Evolutionary conservation across 2,797 vertebrate genomes (phyloP).

Genomic region (Dromococcyx pavoninus): DNA sequence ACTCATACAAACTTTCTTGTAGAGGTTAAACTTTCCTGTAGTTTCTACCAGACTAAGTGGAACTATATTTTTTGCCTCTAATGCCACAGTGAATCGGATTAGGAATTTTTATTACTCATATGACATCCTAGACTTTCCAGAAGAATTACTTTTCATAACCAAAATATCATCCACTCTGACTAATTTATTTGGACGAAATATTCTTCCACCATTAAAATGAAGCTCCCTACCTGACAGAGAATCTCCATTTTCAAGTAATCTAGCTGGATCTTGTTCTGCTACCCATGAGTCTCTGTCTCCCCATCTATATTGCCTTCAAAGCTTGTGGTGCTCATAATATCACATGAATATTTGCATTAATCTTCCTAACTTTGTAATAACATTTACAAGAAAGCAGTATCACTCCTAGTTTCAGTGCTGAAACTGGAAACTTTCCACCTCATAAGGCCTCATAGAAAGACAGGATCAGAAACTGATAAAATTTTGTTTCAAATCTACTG

Average conservation of each 20-base stretch:
- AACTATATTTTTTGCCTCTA: neutral
- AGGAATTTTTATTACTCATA: neutral
- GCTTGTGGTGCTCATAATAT: neutral
- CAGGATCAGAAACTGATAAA: neutral
- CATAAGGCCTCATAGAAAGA: neutral
- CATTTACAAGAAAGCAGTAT: neutral
- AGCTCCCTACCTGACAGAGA: neutral
- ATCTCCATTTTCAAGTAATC: neutral
- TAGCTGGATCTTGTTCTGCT: neutral
- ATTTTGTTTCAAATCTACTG: neutral
- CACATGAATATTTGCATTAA: neutral
- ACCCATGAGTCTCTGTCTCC: neutral
- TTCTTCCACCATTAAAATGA: neutral
- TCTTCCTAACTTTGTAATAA: neutral
- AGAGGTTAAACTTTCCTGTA: neutral
- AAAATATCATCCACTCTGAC: neutral
- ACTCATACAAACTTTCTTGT: neutral
- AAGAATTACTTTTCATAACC: neutral
- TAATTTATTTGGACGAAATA: neutral
- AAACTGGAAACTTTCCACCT: neutral
- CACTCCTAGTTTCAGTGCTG: neutral
- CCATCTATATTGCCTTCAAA: neutral
- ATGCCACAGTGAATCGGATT: neutral
- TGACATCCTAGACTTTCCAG: neutral
- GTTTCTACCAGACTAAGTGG: neutral